phyloP scores from a whole-genome alignment of 2,888 invertebrate species.

The Cerceris rybyensis region DNA sequence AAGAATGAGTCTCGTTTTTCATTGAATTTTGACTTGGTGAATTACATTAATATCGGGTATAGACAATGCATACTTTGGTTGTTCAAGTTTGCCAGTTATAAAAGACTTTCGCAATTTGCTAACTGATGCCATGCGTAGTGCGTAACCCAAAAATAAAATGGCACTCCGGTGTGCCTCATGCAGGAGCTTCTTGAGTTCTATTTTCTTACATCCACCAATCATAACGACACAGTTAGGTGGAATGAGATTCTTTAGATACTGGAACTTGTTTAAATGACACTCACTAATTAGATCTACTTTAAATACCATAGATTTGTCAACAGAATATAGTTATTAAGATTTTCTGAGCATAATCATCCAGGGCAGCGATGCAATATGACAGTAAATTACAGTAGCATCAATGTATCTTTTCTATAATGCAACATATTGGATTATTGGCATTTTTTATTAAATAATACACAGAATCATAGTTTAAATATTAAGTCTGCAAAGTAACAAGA shows the following conservation, averaged over 20 bases:
- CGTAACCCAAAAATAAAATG: slow-evolving; percentile 62
- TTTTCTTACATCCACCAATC: slow-evolving; percentile 48
- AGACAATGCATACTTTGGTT: slow-evolving; percentile 5
- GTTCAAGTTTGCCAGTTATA: slow-evolving; percentile 13
- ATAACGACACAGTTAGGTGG: slow-evolving; percentile 24
- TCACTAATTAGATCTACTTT: neutral
- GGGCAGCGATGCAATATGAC: too few species aligned
- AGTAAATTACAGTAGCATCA: too few species aligned
- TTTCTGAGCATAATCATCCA: too few species aligned
- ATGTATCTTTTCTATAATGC: too few species aligned
- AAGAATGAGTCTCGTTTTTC: too few species aligned
- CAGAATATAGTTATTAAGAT: too few species aligned
- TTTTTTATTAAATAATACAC: too few species aligned
- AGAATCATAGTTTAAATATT: too few species aligned
- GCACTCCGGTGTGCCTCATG: slow-evolving; percentile 34
- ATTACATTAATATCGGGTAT: neutral
- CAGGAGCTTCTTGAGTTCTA: slow-evolving; percentile 30
- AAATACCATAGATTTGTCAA: too few species aligned
- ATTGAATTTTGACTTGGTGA: too few species aligned
- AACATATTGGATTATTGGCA: too few species aligned
- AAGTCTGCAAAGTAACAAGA: too few species aligned
- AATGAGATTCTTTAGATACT: slow-evolving; percentile 2
- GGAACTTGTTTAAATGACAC: neutral
- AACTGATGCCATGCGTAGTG: slow-evolving; percentile 44
- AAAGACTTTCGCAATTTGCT: slow-evolving; percentile 48